Percentiles rank a stretch among this genome's conserved stretches.
phyloP scores from a whole-genome alignment of 2,797 vertebrate genomes.

The Arnoldichthys spilopterus region DNA sequence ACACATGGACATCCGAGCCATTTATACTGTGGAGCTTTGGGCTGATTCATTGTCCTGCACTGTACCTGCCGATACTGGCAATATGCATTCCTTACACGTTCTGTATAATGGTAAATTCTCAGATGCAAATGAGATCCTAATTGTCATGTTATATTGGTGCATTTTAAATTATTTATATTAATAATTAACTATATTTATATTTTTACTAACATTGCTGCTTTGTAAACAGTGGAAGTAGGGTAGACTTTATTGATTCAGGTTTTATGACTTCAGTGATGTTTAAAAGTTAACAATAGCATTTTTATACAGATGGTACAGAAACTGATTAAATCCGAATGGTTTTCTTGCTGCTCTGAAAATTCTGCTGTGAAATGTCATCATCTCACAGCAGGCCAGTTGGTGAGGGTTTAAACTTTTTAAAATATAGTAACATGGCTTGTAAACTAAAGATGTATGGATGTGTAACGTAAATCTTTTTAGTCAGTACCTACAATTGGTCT shows the following conservation, averaged over 20 bases:
- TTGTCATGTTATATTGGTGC: not conserved
- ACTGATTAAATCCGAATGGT: not conserved
- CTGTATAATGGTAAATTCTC: no score
- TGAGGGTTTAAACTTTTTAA: not conserved
- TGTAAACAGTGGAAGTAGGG: not conserved
- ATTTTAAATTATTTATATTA: not conserved
- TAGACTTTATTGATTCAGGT: not conserved
- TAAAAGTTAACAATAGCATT: not conserved
- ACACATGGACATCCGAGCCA: not conserved
- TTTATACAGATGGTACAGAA: not conserved
- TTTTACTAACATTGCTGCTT: constrained; percentile 9
- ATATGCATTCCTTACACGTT: not conserved
- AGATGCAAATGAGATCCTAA: not conserved
- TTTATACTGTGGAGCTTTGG: not conserved
- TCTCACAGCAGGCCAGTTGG: not conserved
- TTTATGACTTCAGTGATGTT: not conserved
- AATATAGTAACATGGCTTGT: not conserved
- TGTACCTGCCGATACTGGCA: not conserved
- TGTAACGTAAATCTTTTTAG: not conserved
- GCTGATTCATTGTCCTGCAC: not conserved
- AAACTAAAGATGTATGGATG: not conserved
- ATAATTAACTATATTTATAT: not conserved
- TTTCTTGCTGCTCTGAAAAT: not conserved
- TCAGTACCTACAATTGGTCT: not conserved
- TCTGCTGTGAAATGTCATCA: not conserved